Conservation (phyloP, 2,113 vertebrate species). For the Ellobius talpinus region DNA sequence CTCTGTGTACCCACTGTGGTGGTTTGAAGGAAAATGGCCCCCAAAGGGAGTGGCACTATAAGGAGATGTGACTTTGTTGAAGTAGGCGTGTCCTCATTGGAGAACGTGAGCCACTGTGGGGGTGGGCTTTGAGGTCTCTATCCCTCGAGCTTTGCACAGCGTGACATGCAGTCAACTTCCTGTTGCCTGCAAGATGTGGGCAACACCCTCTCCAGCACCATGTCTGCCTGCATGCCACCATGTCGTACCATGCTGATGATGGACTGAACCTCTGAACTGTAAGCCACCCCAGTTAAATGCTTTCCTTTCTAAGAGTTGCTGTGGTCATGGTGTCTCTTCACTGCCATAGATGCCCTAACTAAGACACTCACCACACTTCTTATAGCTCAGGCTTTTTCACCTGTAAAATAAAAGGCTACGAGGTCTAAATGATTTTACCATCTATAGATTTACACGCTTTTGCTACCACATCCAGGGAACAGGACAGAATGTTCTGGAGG, state of each 20-base stretch:
- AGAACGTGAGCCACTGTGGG: background rate
- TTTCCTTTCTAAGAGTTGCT: background rate
- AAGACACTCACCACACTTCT: background rate
- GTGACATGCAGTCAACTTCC: background rate
- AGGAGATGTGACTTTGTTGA: background rate
- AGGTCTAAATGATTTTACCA: background rate
- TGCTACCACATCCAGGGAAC: rapidly evolving
- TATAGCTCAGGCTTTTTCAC: background rate
- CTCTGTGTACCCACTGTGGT: background rate
- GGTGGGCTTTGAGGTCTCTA: background rate
- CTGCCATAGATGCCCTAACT: background rate
- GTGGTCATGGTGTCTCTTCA: background rate
- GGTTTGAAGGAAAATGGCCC: background rate
- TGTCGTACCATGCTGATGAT: background rate
- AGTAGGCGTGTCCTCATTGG: background rate
- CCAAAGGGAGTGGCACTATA: background rate
- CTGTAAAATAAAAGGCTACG: background rate
- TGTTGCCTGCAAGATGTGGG: background rate
- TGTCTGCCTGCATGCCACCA: background rate
- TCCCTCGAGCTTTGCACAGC: background rate
- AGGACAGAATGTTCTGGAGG: background rate
- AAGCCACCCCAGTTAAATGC: background rate
- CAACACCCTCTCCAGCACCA: background rate
- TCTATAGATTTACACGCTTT: no score
- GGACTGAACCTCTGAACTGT: background rate